These are phyloP conservation scores for Apotomis capreana DNA, from an alignment of 2,888 invertebrate genomes.

Conservation along the genomic window DNA sequence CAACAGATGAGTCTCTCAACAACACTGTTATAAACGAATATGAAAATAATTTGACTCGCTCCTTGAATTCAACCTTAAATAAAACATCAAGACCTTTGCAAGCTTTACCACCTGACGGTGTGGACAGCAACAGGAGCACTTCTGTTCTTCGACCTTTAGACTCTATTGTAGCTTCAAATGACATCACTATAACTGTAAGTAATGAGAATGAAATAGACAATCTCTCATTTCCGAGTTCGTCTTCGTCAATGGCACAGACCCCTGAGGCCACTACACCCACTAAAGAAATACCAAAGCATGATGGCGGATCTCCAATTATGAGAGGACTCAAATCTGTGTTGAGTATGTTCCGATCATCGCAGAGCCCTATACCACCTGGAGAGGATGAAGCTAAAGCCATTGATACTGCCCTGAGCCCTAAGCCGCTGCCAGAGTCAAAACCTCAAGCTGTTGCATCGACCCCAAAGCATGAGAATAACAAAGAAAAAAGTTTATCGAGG, in stretches of 20 bases:
- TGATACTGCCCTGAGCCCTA: slow-evolving; percentile 44
- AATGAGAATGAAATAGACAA: slow-evolving; percentile 60
- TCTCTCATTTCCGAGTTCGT: slow-evolving; percentile 65
- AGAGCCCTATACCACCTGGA: slow-evolving; percentile 67
- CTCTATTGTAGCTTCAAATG: slow-evolving; percentile 48
- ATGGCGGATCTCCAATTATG: slow-evolving; percentile 74
- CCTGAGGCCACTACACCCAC: slow-evolving; percentile 76
- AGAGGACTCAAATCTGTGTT: slow-evolving; percentile 74
- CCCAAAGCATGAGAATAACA: slow-evolving; percentile 61
- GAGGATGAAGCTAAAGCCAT: slow-evolving; percentile 48
- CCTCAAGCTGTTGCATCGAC: slow-evolving; percentile 61
- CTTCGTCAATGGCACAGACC: slow-evolving; percentile 65
- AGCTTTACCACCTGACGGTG: slow-evolving; percentile 56
- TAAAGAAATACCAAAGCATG: slow-evolving; percentile 63
- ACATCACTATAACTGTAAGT: slow-evolving; percentile 60
- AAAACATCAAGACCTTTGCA: slow-evolving; percentile 68
- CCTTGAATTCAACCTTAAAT: slow-evolving; percentile 64
- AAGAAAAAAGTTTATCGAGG: slow-evolving; percentile 58
- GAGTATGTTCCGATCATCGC: slow-evolving; percentile 75
- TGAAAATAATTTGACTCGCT: slow-evolving; percentile 62
- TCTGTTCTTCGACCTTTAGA: slow-evolving; percentile 58
- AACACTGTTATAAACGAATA: slow-evolving; percentile 52
- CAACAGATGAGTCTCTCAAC: slow-evolving; percentile 55
- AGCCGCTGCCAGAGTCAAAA: slow-evolving; percentile 37
- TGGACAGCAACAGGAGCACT: slow-evolving; percentile 57